Base-by-base conservation (phyloP, 2,113 vertebrate species). In the Hypomesus transpacificus region DNA sequence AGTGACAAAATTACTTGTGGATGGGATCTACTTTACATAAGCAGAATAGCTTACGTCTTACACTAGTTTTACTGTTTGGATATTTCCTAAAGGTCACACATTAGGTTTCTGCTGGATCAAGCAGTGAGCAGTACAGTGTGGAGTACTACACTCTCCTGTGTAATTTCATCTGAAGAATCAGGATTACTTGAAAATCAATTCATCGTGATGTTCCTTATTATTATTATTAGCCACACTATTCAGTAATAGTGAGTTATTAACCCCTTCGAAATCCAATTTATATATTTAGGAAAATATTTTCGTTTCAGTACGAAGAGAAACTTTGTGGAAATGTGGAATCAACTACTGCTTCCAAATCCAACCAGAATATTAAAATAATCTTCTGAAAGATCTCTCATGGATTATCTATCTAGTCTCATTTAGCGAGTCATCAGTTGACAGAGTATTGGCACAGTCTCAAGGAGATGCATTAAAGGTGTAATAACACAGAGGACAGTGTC, bases 391-490 rank as follows among this genome's bases (percentile, higher is more conserved):
- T 54, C 46, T 13, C 34, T 13, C 34, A 75, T 79, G 11, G 64
- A 74, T 66, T 75, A 62, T 22, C 54, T 34, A 79, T 75, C 52
- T 53, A n/a, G 1, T 3, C 39, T 61, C 24, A 7, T 57, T 50
- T 28, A 11, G 54, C 4, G 13, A 13, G 53, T 26, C 53, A 62
- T 26, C 39, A 39, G 58, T 51, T 7, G 54, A 69, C 61, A 72
- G 71, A 46, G 28, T 61, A 34, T 57, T 31, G 46, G 21, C n/a
- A 31, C n/a, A 22, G 9, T 34, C 28, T 58, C 46, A 64, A 71
- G 64, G 56, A 66, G 68, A 70, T 52, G 69, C 22, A 66, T 73
- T 62, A 76, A 70, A 52, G 58, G 53, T 74, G 28, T 20, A 46
- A 14, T 11, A 70, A 11, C 9, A 61, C 59, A 61, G 50, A 64